A percentile compares a stretch with the other conserved stretches of the same genome.
These are phyloP conservation scores for Papilio demoleus DNA, from an alignment of 2,888 invertebrate species.

Conservation along the genomic window DNA sequence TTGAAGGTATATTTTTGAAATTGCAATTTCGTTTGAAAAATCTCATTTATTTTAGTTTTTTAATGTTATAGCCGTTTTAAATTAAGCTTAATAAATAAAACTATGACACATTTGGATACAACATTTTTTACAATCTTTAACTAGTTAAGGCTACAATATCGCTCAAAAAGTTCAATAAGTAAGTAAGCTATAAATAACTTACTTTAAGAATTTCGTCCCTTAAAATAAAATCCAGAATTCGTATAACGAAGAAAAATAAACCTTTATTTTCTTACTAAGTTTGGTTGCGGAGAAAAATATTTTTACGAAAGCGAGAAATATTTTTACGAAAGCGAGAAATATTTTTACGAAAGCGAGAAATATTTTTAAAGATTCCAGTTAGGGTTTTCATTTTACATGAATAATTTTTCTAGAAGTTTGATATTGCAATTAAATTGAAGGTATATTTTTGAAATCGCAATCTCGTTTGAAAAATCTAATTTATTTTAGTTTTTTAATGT, in stretches of 20 bases:
- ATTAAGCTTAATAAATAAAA: too few relatives aligned
- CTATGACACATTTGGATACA: too few relatives aligned
- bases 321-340: too few relatives aligned
- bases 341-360: not conserved
- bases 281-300: slow-evolving; percentile 17
- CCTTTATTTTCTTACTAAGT: slow-evolving; percentile 24
- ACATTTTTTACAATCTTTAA: too few relatives aligned
- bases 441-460: not conserved
- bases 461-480: too few relatives aligned
- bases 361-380: slow-evolving; percentile 12
- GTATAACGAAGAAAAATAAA: slow-evolving; percentile 31
- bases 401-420: not conserved
- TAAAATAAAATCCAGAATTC: slow-evolving; percentile 32
- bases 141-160: too few relatives aligned
- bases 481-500: too few relatives aligned
- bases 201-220: not conserved
- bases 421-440: not conserved
- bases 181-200: slow-evolving; percentile 37
- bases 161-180: too few relatives aligned
- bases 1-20: not conserved
- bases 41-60: too few relatives aligned
- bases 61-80: too few relatives aligned
- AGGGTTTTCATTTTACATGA: not conserved
- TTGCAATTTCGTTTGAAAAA: not conserved
- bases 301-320: not conserved